Base-by-base conservation (phyloP, 2,113 vertebrate species). In the Catharus fuscescens region DNA sequence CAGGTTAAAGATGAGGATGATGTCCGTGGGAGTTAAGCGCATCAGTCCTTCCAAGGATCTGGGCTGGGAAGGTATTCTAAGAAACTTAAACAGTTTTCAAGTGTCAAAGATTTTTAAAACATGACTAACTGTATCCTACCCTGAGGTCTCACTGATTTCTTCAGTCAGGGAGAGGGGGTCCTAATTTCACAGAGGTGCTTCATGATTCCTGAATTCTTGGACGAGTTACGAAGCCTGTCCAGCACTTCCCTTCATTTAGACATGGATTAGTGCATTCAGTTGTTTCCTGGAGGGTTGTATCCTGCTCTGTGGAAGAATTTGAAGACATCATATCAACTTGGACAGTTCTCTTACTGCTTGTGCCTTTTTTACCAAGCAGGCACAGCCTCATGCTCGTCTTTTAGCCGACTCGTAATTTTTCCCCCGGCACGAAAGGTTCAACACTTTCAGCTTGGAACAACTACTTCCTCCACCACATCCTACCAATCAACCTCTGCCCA, bases 391-490 rank as follows among this genome's bases (percentile, higher is more conserved):
- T 13, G 24, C 15, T 42, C 2, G 3, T 3, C 48, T 73, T 70
- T 83, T 48, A 74, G 15, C 36, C 20, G 50, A 56, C 16, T 4
- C 0, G 0, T 5, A 42, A 8, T 5, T 8, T 82, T 66, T 74
- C 4, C 1, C 4, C 14, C 1, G 0, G 16, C 14, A 6, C 6
- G 50, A 25, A 80, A 77, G 26, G 8, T 47, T 56, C 0, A 1
- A 8, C 18, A 34, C 40, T 52, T 90, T 18, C 13, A 74, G 28
- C 38, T 80, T 48, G 48, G 18, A 90, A 57, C n/a, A 90, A 21
- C 21, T 65, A 48, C 54, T 88, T 94, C 32, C 47, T 36, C 44
- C 8, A 18, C 32, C 38, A 14, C 38, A 74, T 64, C 42, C 54
- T 73, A 66, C 32, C 52, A 86, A 28, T 18, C 66, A 94, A 40